phyloP scores from a whole-genome alignment of 2,888 invertebrate genomes.

The Agrotis ipsilon region DNA sequence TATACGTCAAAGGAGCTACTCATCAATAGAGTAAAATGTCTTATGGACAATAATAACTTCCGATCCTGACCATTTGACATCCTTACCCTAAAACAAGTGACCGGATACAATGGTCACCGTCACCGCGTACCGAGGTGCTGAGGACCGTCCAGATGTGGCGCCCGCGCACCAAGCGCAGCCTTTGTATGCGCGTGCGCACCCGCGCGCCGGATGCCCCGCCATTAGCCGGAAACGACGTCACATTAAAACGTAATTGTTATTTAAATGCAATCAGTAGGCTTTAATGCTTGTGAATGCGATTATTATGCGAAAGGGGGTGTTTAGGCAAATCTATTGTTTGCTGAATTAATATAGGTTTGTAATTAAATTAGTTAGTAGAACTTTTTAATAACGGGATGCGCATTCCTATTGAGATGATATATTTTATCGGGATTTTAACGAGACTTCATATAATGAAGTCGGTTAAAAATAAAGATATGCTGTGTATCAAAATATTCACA shows the following conservation, averaged over 20 bases:
- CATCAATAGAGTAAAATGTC: background rate
- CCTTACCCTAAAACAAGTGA: conserved; percentile 53
- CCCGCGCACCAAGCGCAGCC: conserved; percentile 70
- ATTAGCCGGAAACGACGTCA: conserved; percentile 78
- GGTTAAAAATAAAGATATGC: no score
- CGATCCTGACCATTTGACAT: conserved; percentile 36
- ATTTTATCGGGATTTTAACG: background rate
- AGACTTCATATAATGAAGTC: no score
- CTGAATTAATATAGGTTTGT: conserved; percentile 18
- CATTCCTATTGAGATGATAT: conserved; percentile 18
- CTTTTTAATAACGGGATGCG: conserved; percentile 6
- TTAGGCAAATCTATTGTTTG: conserved; percentile 58
- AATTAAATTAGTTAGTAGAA: conserved; percentile 40
- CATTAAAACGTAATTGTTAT: conserved; percentile 83
- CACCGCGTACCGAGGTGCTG: conserved; percentile 40
- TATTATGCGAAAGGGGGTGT: conserved; percentile 52
- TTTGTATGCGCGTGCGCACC: conserved; percentile 82
- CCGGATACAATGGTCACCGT: conserved; percentile 65
- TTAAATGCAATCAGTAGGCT: conserved; percentile 77
- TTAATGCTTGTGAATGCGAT: conserved; percentile 58
- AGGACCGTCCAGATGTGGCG: conserved; percentile 77
- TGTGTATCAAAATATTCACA: no score
- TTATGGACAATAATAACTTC: conserved; percentile 15
- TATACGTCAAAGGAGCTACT: background rate
- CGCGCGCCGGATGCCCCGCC: conserved; percentile 77